These are phyloP conservation scores for Planococcus citri DNA, from an alignment of 1,140 invertebrate genomes.

Conservation along the genomic window DNA sequence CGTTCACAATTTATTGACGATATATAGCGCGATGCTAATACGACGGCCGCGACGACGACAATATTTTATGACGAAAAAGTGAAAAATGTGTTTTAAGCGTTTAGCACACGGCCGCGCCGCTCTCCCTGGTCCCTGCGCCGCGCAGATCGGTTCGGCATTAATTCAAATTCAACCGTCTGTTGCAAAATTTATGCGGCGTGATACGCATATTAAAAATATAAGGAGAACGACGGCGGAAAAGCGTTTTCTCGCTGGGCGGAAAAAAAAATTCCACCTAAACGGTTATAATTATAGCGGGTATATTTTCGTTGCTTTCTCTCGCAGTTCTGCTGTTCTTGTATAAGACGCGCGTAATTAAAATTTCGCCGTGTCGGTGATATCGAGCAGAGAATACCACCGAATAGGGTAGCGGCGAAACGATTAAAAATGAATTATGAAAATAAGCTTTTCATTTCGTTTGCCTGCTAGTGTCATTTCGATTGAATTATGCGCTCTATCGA, in stretches of 20 bases:
- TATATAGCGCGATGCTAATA: too few relatives aligned
- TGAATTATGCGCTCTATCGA: background rate
- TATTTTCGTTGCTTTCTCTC: background rate
- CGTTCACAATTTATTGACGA: background rate
- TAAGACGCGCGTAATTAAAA: background rate
- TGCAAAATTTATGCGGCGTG: background rate
- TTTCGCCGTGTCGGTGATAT: background rate
- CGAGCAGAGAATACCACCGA: too few relatives aligned
- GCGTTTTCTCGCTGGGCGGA: background rate
- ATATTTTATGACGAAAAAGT: background rate
- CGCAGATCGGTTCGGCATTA: background rate
- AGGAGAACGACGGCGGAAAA: background rate
- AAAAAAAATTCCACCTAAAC: too few relatives aligned
- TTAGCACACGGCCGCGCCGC: too few relatives aligned
- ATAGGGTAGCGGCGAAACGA: background rate
- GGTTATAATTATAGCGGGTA: background rate
- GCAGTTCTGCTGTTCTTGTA: background rate
- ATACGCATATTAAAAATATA: background rate
- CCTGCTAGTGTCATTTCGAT: background rate
- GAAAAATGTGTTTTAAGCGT: background rate
- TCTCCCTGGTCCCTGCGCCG: too few relatives aligned
- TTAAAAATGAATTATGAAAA: constrained; percentile 9
- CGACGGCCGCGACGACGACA: background rate
- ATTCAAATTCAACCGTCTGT: constrained; percentile 2
- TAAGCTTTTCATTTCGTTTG: background rate